A percentile compares a stretch with the other conserved stretches of the same genome.
Evolutionary conservation across 2,797 vertebrate species (phyloP).

Genomic region (Sphaeramia orbicularis): DNA sequence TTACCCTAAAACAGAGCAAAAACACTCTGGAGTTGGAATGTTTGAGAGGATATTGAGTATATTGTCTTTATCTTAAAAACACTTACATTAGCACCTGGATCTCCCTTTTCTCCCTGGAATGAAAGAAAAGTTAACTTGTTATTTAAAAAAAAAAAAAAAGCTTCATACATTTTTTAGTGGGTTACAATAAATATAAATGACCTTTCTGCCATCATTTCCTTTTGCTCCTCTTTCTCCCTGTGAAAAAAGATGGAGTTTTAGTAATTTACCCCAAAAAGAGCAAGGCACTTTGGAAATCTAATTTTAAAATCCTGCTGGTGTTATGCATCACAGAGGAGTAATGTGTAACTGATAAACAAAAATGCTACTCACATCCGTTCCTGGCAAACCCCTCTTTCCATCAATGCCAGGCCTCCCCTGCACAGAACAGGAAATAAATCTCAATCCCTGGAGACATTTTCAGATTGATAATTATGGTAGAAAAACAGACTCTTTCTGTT

Average conservation of each 20-base stretch:
- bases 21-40: not conserved
- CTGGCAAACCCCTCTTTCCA: constrained; percentile 84
- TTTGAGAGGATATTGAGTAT: not conserved
- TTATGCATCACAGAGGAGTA: not conserved
- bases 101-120: constrained; percentile 82
- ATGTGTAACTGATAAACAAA: constrained; percentile 18
- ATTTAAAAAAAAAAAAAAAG: not conserved
- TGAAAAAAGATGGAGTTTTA: not conserved
- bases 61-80: not conserved
- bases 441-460: constrained; percentile 5
- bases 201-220: constrained; percentile 82
- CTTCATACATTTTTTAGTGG: not conserved
- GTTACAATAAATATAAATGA: constrained; percentile 24
- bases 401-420: constrained; percentile 85
- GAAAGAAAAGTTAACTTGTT: constrained; percentile 15
- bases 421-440: constrained; percentile 33
- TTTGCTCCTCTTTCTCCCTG: constrained; percentile 80
- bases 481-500: constrained; percentile 4
- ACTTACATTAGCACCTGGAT: constrained; percentile 79
- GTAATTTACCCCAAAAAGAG: not conserved
- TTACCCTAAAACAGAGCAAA: constrained; percentile 72
- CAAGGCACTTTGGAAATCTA: not conserved
- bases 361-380: constrained; percentile 80
- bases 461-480: constrained; percentile 18
- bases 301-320: not conserved